Base-by-base conservation (phyloP, 2,113 vertebrate species). In the Pluvialis apricaria region DNA sequence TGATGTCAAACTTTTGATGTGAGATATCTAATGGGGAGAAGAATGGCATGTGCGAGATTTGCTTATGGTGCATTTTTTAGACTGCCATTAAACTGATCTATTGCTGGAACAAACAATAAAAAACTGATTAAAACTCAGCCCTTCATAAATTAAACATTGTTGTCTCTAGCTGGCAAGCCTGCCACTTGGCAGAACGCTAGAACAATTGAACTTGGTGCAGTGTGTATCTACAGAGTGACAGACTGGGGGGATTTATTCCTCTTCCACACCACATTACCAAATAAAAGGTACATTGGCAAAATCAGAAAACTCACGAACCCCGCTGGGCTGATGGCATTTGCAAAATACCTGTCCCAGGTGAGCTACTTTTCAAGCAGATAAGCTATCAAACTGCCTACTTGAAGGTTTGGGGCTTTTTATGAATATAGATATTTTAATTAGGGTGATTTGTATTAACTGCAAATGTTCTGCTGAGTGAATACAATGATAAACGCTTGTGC, bases 51-150 rank as follows among this genome's bases (percentile, higher is more conserved):
- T 89, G 68, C 22, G 77, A 95, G 73, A 95, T 96, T 87, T 94
- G 95, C 96, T 96, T 95, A 95, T 13, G 20, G 57, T 92, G 95
- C 96, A 82, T 83, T 96, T 96, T 89, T 92, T 51, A 83, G 84
- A 10, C 82, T 96, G 89, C 82, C 89, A 88, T 96, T 91, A 95
- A 95, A 94, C 90, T 93, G 96, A 90, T 95, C 76, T 96, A 95
- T 90, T 68, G 92, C 92, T 96, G 96, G 94, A 94, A 95, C 80
- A 94, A 97, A 97, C 92, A 91, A 94, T 96, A 96, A 96, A 96
- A 94, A 90, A 49, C 94, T 95, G 94, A 96, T 96, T 96, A 97
- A 96, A 95, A 93, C 76, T 94, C 88, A 94, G 77, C 32, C 92
- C 71, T 96, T 90, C 91, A 95, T 96, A 94, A 97, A 97, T 96